These are phyloP conservation scores for Pygocentrus nattereri DNA, from an alignment of 2,797 vertebrate species.

Conservation along the genomic window DNA sequence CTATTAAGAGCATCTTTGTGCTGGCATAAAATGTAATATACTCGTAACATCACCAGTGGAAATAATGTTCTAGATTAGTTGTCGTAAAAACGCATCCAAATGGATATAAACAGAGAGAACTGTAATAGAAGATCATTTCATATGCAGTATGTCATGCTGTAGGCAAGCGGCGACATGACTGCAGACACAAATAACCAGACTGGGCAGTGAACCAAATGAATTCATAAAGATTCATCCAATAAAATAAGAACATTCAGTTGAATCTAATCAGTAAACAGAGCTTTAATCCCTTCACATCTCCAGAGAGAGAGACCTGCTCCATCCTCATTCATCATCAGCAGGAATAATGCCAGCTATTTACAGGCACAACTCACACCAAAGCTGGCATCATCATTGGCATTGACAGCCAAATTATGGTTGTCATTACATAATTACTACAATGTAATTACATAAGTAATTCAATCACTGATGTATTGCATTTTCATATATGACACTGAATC, in stretches of 20 bases:
- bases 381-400: neutral
- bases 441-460: neutral
- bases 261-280: slow-evolving; percentile 13
- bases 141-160: neutral
- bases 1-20: neutral
- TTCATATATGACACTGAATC: neutral
- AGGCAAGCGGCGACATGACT: neutral
- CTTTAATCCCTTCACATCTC: neutral
- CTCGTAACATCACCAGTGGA: neutral
- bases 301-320: neutral
- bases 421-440: neutral
- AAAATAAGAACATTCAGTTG: neutral
- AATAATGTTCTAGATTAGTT: neutral
- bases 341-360: neutral
- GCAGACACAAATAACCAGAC: neutral
- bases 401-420: neutral
- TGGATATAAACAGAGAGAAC: neutral
- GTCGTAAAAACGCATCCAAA: neutral
- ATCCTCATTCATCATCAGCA: neutral
- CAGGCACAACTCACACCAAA: neutral
- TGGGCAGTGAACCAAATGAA: slow-evolving; percentile 14
- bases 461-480: neutral
- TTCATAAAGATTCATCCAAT: slow-evolving; percentile 1
- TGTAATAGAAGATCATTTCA: neutral
- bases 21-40: neutral